Conservation (phyloP, 2,888 invertebrate genomes). For the Aplocera efformata region DNA sequence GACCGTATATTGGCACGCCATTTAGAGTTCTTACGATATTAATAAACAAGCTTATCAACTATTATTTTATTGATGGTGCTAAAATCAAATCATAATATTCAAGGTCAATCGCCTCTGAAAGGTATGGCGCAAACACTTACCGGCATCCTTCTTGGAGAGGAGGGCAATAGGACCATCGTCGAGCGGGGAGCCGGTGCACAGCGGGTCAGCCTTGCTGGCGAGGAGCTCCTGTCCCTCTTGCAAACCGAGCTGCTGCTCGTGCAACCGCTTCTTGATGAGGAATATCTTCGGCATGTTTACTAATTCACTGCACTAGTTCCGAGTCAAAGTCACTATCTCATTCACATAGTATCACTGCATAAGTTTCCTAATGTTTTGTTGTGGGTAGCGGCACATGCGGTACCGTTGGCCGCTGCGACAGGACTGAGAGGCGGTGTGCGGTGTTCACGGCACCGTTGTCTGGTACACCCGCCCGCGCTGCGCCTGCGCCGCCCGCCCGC, state of each 20-base stretch:
- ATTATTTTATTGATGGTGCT: too few relatives aligned
- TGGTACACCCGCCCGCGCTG: slow-evolving; percentile 74
- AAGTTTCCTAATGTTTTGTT: slow-evolving; percentile 70
- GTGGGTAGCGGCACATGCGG: slow-evolving; percentile 74
- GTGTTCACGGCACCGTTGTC: slow-evolving; percentile 76
- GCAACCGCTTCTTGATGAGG: slow-evolving; percentile 93
- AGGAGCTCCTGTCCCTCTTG: slow-evolving; percentile 90
- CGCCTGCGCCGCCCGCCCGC: slow-evolving; percentile 55
- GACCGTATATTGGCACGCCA: slow-evolving; percentile 22
- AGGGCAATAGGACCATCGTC: slow-evolving; percentile 82
- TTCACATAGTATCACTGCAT: slow-evolving; percentile 74
- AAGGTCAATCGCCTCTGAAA: too few relatives aligned
- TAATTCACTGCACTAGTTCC: slow-evolving; percentile 70
- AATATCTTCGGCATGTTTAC: slow-evolving; percentile 94
- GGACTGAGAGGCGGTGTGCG: slow-evolving; percentile 75
- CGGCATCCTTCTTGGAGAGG: slow-evolving; percentile 77
- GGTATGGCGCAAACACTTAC: too few relatives aligned
- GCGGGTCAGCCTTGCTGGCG: slow-evolving; percentile 81
- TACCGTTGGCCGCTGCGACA: slow-evolving; percentile 78
- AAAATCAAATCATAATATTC: too few relatives aligned
- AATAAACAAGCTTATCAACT: too few relatives aligned
- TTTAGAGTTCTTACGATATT: slow-evolving; percentile 8
- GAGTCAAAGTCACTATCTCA: slow-evolving; percentile 66
- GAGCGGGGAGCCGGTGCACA: slow-evolving; percentile 80
- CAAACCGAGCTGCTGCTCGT: slow-evolving; percentile 93